These are phyloP conservation scores for Coelopa frigida DNA, from an alignment of 1,140 invertebrate species.

Conservation along the genomic window DNA sequence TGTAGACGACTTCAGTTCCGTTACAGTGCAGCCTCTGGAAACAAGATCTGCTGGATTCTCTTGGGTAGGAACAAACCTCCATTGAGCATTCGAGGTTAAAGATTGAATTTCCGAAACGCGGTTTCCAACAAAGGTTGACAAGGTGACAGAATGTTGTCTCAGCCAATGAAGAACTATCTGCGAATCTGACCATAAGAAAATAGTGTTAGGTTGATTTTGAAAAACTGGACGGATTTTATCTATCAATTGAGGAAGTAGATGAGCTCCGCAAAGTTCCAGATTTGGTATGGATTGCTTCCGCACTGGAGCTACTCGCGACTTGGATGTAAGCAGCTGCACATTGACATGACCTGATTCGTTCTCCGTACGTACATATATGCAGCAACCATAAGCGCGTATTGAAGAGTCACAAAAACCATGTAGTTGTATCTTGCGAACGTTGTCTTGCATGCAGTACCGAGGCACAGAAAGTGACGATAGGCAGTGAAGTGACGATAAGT, in stretches of 20 bases:
- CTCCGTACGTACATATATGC: conserved; percentile 32
- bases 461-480: not conserved
- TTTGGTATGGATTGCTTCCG: conserved; percentile 27
- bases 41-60: too few relatives aligned
- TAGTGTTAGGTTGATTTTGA: conserved; percentile 2
- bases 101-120: too few relatives aligned
- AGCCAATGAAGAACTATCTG: conserved; percentile 26
- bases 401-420: conserved; percentile 44
- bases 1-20: too few relatives aligned
- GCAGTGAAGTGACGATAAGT: not conserved
- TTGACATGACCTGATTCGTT: conserved; percentile 3
- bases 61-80: too few relatives aligned
- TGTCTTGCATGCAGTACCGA: not conserved
- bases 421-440: conserved; percentile 11
- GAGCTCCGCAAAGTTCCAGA: conserved; percentile 33
- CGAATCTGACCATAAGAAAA: conserved; percentile 22
- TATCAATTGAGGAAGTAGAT: conserved; percentile 24
- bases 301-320: conserved; percentile 38
- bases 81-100: too few relatives aligned
- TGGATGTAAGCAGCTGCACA: conserved; percentile 24
- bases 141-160: conserved; percentile 10
- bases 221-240: too few relatives aligned
- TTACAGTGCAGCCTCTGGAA: too few relatives aligned
- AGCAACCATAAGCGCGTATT: conserved; percentile 37
- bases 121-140: conserved; percentile 15